Evolutionary conservation across 2,888 invertebrate species (phyloP), one percentile per base, ranked within the genome.

Genomic region (Drosophila rellima): DNA sequence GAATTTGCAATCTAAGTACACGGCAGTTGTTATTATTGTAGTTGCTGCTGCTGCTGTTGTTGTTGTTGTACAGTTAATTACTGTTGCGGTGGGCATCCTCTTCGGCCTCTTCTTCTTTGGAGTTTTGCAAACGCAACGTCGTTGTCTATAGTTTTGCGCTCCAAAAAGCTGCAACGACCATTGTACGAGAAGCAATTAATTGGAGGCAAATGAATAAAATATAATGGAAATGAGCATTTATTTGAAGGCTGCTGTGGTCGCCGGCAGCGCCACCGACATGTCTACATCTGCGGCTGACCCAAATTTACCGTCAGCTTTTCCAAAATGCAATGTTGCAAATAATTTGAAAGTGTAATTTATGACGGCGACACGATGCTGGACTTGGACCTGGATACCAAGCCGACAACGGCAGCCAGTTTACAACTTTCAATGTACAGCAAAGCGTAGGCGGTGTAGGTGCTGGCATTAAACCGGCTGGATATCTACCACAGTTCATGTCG

Each of bases 311-410:
- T 57, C 64, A 67, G 79, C 70, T 78, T 80, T 80, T 81, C 79
- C 75, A 79, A 80, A 70, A 65, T 70, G 67, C 79, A 80, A 68
- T 51, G 54, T 69, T 63, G 75, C 75, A 75, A 81, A 78, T 81
- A 78, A 78, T 80, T 80, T 80, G 82, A 80, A 80, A 80, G 80
- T 79, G 71, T 78, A 68, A 80, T 82, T 80, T 82, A 80, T 78
- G 82, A 75, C 66, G 54, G 69, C 70, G 76, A 75, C 62, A 73
- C 65, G 74, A 73, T 47, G 80, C 66, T 71, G 78, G 70, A 70
- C 79, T 74, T 67, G 75, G 75, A 69, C 65, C 57, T 62, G 61
- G 61, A 45, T 60, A 52, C 59, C 61, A 26, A 26, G 26, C 26
- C 54, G 61, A 70, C 59, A 55, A 42, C 60, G 31, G 33, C 70